These are phyloP conservation scores for Campoletis sonorensis DNA, from an alignment of 1,140 invertebrate genomes.

Conservation along the genomic window DNA sequence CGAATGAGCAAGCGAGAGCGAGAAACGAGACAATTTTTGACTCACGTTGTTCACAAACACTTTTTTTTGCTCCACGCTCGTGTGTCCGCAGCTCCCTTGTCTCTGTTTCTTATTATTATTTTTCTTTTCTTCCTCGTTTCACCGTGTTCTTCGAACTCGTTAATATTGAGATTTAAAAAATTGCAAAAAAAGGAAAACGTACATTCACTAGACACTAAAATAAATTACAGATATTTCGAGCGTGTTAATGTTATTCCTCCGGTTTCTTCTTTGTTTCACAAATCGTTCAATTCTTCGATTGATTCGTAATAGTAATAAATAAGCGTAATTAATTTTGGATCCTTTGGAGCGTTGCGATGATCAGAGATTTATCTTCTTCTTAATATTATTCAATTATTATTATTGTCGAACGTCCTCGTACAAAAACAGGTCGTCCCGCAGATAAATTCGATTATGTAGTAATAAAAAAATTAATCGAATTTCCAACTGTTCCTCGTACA, in stretches of 20 bases:
- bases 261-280: conserved; percentile 26
- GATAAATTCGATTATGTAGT: no score
- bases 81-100: background rate
- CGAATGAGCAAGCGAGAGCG: background rate
- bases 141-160: no score
- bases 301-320: conserved; percentile 42
- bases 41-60: conserved; percentile 45
- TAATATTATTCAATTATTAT: no score
- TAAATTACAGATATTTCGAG: background rate
- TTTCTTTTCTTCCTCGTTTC: no score
- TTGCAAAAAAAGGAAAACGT: no score
- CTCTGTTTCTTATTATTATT: conserved; percentile 3
- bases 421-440: no score
- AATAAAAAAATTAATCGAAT: no score
- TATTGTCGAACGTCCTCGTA: no score
- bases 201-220: background rate
- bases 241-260: background rate
- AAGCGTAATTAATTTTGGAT: conserved; percentile 48
- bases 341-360: conserved; percentile 33
- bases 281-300: conserved; percentile 6
- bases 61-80: conserved; percentile 9
- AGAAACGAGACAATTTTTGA: conserved; percentile 6
- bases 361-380: no score
- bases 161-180: no score
- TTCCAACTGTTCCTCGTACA: no score